Percentiles rank a stretch among this genome's conserved stretches.
These are phyloP conservation scores for Spodoptera frugiperda DNA, from an alignment of 1,140 invertebrate genomes.

Conservation along the genomic window DNA sequence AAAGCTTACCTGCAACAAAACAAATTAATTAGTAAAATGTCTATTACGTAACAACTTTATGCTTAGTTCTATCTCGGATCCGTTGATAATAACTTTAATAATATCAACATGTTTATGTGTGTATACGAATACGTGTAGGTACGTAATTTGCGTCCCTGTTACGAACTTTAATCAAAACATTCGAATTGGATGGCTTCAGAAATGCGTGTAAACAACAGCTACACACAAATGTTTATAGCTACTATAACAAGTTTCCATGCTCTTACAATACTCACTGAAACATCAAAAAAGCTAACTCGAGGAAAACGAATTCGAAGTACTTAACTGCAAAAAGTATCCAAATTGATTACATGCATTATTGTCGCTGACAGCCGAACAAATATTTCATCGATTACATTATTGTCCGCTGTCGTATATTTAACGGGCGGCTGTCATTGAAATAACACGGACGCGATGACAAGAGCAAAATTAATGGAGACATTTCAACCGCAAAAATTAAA, in stretches of 20 bases:
- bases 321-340: neutral
- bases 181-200: constrained; percentile 7
- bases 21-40: constrained; percentile 51
- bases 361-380: neutral
- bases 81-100: constrained; percentile 11
- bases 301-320: neutral
- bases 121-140: too few relatives aligned
- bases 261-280: neutral
- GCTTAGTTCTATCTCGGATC: neutral
- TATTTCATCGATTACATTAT: constrained; percentile 15
- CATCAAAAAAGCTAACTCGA: neutral
- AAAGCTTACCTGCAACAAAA: constrained; percentile 58
- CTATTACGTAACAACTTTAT: neutral
- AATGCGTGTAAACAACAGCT: neutral
- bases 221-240: neutral
- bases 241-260: neutral
- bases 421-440: constrained; percentile 26
- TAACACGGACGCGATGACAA: constrained; percentile 28
- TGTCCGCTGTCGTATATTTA: constrained; percentile 11
- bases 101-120: constrained; percentile 15
- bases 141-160: neutral
- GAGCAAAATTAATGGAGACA: constrained; percentile 40
- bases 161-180: constrained; percentile 22
- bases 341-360: constrained; percentile 13
- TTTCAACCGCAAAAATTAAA: constrained; percentile 46